Base-by-base conservation (phyloP, 2,797 vertebrate species). In the Platyrinchus mystaceus region DNA sequence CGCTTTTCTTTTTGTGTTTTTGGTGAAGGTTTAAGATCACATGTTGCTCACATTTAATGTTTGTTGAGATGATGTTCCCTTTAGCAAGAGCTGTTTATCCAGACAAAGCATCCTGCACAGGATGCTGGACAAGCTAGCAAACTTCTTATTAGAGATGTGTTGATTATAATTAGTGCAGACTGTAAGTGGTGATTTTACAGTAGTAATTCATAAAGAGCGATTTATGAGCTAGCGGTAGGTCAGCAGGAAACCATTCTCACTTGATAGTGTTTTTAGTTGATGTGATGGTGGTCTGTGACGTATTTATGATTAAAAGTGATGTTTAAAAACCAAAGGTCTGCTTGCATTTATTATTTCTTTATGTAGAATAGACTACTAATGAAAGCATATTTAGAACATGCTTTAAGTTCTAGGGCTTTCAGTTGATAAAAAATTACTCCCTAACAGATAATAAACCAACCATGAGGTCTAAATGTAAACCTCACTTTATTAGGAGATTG, bases 121-220 rank as follows among this genome's bases (percentile, higher is more conserved):
- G 27, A 10, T 32, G 28, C 14, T 5, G 7, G 26, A 20, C 27
- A 67, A 76, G 21, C 14, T 56, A 9, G 26, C 26, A 78, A 7
- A n/a, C 12, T 44, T 69, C 10, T 36, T 36, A 5, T 1, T 30
- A 28, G 36, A 49, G 22, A 14, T 70, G 14, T 1, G 0, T 15
- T 70, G 23, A 32, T 85, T 50, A 9, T 47, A 50, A 47, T 21
- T n/a, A 36, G 11, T 58, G 10, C 20, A 32, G 55, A 7, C 10
- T 73, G 2, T 56, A 73, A 58, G 5, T 37, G 21, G 15, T 76
- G 32, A 16, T 73, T 76, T 73, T 56, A 49, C 55, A 60, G 16
- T 30, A 32, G 20, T 49, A 6, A 23, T 80, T 93, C 5, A 43
- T 36, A 43, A 60, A 28, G 43, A 66, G 43, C 28, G 12, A 7